Evolutionary conservation across 2,888 invertebrate species (phyloP).

Genomic region (Pristionchus maxplancki): DNA sequence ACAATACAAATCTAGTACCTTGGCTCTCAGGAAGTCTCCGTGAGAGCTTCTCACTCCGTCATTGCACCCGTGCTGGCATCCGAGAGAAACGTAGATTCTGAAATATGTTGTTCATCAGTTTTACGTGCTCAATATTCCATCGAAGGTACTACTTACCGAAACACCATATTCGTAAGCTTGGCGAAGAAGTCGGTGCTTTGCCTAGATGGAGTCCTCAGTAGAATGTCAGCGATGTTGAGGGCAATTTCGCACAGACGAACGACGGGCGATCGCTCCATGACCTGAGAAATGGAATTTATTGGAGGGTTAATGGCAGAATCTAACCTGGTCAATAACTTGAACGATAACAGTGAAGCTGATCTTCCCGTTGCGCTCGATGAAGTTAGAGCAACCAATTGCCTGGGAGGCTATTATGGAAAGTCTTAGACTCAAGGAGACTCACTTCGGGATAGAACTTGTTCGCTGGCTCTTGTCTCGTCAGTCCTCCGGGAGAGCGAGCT

Average conservation of each 20-base stretch:
- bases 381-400: conserved; percentile 83
- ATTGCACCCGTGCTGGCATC: conserved; percentile 95
- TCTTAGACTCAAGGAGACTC: neutral
- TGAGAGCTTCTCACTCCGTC: conserved; percentile 88
- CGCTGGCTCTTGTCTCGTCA: conserved; percentile 51
- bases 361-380: conserved; percentile 95
- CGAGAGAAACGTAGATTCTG: conserved; percentile 90
- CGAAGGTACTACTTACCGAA: conserved; percentile 56
- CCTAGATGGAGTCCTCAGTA: conserved; percentile 88
- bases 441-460: conserved; percentile 58
- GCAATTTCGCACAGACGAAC: conserved; percentile 93
- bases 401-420: neutral
- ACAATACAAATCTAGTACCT: conserved; percentile 58
- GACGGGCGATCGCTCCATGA: conserved; percentile 89
- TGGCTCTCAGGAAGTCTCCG: conserved; percentile 88
- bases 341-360: conserved; percentile 90
- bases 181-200: conserved; percentile 79
- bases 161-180: conserved; percentile 67
- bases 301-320: neutral
- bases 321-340: conserved; percentile 67
- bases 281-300: conserved; percentile 66
- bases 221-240: conserved; percentile 90
- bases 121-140: neutral
- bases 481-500: neutral
- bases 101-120: neutral